A percentile compares a stretch with the other conserved stretches of the same genome.
Evolutionary conservation across 37 sponge, comb jelly and placozoan genomes (phyloP).

Genomic region (Halisarca cf. caerulea): DNA sequence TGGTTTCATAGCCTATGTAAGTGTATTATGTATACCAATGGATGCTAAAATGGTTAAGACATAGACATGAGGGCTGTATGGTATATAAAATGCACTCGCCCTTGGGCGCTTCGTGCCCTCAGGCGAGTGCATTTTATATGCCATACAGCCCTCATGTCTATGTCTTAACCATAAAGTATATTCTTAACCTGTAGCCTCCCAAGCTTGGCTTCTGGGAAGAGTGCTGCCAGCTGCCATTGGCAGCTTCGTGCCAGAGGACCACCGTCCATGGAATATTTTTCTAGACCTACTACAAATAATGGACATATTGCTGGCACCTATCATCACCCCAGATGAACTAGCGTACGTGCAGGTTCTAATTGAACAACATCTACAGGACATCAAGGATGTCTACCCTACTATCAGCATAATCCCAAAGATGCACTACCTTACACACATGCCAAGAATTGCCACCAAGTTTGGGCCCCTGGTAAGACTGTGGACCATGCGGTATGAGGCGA

Average conservation of each 20-base stretch:
- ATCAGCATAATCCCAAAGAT: slow-evolving; percentile 26
- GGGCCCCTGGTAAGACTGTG: background rate
- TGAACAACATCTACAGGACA: background rate
- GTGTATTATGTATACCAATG: too few relatives aligned
- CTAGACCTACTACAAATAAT: background rate
- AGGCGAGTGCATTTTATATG: too few relatives aligned
- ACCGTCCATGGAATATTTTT: background rate
- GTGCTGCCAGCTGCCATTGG: slow-evolving; percentile 8
- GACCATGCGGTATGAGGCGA: slow-evolving; percentile 24
- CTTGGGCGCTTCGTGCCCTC: too few relatives aligned
- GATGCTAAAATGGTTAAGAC: too few relatives aligned
- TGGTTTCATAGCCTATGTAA: too few relatives aligned
- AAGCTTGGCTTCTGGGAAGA: slow-evolving; percentile 1
- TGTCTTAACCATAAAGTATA: too few relatives aligned
- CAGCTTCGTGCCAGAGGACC: slow-evolving; percentile 4
- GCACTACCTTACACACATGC: slow-evolving; percentile 38
- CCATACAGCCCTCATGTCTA: too few relatives aligned
- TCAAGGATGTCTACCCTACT: slow-evolving; percentile 2
- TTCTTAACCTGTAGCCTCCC: slow-evolving; percentile 14
- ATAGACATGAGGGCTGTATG: too few relatives aligned
- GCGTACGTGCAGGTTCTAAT: slow-evolving; percentile 8
- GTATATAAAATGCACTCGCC: too few relatives aligned
- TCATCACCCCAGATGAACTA: background rate
- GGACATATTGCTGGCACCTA: slow-evolving; percentile 8
- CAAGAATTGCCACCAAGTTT: background rate